phyloP scores from a whole-genome alignment of 2,888 invertebrate genomes.

The Leptura quadrifasciata region DNA sequence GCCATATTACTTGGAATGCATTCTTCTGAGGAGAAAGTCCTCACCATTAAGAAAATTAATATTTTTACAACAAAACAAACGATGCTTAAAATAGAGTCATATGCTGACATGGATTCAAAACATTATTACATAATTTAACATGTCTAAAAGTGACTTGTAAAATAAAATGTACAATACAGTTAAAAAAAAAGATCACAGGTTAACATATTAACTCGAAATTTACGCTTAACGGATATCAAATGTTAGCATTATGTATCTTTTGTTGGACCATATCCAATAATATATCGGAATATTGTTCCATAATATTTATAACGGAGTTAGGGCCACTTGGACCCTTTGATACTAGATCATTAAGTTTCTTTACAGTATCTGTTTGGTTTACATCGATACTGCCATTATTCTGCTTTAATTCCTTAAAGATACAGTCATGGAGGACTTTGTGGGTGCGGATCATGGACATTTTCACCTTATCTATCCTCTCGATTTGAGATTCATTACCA shows the following conservation, averaged over 20 bases:
- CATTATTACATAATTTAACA: conserved; percentile 31
- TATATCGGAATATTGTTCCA: conserved; percentile 80
- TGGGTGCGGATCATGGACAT: conserved; percentile 78
- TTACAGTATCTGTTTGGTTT: conserved; percentile 75
- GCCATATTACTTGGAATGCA: conserved; percentile 54
- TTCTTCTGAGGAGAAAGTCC: conserved; percentile 35
- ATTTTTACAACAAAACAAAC: conserved; percentile 24
- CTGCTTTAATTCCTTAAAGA: conserved; percentile 69
- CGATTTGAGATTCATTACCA: conserved; percentile 61
- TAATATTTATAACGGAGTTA: conserved; percentile 76
- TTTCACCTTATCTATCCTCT: conserved; percentile 74
- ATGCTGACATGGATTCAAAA: conserved; percentile 15
- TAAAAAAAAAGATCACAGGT: conserved; percentile 52
- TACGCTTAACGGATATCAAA: conserved; percentile 61
- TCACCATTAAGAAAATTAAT: conserved; percentile 23
- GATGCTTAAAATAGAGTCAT: conserved; percentile 6
- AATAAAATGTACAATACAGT: conserved; percentile 37
- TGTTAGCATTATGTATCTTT: conserved; percentile 73
- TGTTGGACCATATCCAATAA: conserved; percentile 79
- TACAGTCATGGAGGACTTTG: conserved; percentile 76
- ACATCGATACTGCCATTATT: conserved; percentile 70
- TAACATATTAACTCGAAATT: conserved; percentile 57
- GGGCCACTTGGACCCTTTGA: conserved; percentile 71
- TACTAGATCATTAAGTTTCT: conserved; percentile 74
- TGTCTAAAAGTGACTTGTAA: conserved; percentile 36